These are phyloP conservation scores for Hippocampus zosterae DNA, from an alignment of 2,113 vertebrate genomes.

Conservation along the genomic window DNA sequence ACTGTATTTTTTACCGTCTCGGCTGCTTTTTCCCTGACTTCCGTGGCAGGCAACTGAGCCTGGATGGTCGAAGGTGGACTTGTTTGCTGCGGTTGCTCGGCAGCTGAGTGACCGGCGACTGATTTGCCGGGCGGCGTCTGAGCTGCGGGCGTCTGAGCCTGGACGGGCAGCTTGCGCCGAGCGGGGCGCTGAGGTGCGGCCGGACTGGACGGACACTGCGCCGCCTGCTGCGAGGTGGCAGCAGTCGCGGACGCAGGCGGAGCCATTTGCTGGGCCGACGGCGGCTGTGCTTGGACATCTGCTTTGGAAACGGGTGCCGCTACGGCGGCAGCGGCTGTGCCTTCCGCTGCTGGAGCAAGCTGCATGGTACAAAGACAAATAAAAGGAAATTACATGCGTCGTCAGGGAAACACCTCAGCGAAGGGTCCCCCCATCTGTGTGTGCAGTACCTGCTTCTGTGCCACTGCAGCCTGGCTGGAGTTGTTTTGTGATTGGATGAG, in stretches of 20 bases:
- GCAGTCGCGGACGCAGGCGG: constrained; percentile 28
- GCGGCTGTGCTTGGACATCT: constrained; percentile 47
- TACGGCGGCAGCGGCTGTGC: constrained; percentile 11
- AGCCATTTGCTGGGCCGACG: constrained; percentile 39
- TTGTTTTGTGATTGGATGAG: constrained; percentile 51
- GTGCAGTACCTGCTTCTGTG: constrained; percentile 61
- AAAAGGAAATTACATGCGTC: background rate
- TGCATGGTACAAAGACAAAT: constrained; percentile 31
- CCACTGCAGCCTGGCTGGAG: constrained; percentile 35
- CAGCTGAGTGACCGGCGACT: background rate
- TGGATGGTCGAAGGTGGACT: constrained; percentile 36
- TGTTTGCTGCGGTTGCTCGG: constrained; percentile 38
- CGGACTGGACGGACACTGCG: constrained; percentile 64
- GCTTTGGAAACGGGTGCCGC: constrained; percentile 40
- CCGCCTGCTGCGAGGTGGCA: constrained; percentile 52
- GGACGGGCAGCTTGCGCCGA: constrained; percentile 62
- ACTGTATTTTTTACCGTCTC: constrained; percentile 34
- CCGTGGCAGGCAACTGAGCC: constrained; percentile 28
- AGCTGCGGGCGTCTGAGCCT: constrained; percentile 36
- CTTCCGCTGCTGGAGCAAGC: constrained; percentile 33
- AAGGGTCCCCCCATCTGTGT: background rate
- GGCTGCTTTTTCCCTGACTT: constrained; percentile 45
- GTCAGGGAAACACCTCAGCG: background rate
- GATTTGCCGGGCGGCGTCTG: constrained; percentile 38
- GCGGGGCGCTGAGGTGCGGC: constrained; percentile 71